Conservation (phyloP, 2,797 vertebrate genomes). For the Lagodon rhomboides region DNA sequence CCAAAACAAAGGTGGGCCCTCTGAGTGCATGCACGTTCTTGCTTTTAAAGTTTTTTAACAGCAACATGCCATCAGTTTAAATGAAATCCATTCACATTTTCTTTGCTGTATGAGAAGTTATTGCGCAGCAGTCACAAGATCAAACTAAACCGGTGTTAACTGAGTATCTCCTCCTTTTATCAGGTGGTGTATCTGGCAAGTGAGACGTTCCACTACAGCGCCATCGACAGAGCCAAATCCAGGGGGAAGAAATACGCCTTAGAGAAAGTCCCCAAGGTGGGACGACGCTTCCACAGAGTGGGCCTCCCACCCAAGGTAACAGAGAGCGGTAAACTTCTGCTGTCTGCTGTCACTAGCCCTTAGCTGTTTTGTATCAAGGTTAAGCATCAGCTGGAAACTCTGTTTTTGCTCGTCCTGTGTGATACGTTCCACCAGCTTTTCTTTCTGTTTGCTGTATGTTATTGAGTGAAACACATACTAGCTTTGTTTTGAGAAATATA, state of each 20-base stretch:
- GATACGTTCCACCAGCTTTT: not conserved
- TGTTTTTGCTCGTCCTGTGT: not conserved
- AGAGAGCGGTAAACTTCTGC: not conserved
- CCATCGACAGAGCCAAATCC: conserved; percentile 97
- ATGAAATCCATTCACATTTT: not conserved
- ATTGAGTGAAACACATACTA: not conserved
- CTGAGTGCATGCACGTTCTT: not conserved
- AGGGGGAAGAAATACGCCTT: conserved; percentile 97
- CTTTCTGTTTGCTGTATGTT: not conserved
- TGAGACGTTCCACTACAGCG: conserved; percentile 96
- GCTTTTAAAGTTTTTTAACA: not conserved
- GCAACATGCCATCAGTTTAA: not conserved
- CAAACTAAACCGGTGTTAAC: not conserved
- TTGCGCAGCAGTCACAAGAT: not conserved
- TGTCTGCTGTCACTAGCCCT: not conserved
- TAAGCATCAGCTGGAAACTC: not conserved
- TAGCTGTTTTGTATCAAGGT: not conserved
- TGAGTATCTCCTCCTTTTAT: conserved; percentile 12
- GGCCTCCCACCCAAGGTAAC: conserved; percentile 97
- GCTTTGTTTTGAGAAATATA: not conserved
- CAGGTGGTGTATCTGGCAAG: conserved; percentile 96
- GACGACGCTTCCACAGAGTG: conserved; percentile 95
- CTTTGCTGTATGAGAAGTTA: not conserved
- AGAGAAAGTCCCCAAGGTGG: conserved; percentile 97
- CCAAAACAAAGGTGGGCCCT: conserved; percentile 94